These are phyloP conservation scores for Bombylius discolor DNA, from an alignment of 2,888 invertebrate species.

Conservation along the genomic window DNA sequence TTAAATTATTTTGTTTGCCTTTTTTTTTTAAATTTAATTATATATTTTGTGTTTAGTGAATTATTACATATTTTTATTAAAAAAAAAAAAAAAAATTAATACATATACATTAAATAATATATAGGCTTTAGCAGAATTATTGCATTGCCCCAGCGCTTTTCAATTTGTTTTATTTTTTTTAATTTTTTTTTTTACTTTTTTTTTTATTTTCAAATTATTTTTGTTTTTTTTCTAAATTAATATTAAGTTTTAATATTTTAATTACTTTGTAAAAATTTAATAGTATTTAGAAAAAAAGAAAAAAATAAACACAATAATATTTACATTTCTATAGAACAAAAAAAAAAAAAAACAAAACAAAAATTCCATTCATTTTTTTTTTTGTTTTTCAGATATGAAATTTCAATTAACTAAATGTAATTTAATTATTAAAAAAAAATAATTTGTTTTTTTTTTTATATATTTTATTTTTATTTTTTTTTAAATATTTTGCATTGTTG, in stretches of 20 bases:
- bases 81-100: not conserved
- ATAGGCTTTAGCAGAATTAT: slow-evolving; percentile 15
- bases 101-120: not conserved
- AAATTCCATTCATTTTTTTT: not conserved
- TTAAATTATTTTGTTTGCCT: too few species aligned
- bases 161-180: slow-evolving; percentile 2
- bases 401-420: too few species aligned
- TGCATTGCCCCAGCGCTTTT: slow-evolving; percentile 19
- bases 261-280: slow-evolving; percentile 6
- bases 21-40: too few species aligned
- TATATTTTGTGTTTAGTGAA: too few species aligned
- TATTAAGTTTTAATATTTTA: slow-evolving; percentile 24
- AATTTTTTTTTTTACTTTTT: slow-evolving; percentile 6
- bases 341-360: not conserved
- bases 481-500: not conserved
- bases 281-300: not conserved
- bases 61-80: too few species aligned
- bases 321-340: not conserved
- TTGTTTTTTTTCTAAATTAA: slow-evolving; percentile 3
- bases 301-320: not conserved
- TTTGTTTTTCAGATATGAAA: not conserved
- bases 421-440: too few species aligned
- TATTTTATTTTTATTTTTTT: not conserved
- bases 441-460: not conserved
- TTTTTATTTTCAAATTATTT: slow-evolving; percentile 7